Evolutionary conservation across 2,113 vertebrate species (phyloP), one percentile per base, ranked within the genome.

Genomic region (Holacanthus passer): DNA sequence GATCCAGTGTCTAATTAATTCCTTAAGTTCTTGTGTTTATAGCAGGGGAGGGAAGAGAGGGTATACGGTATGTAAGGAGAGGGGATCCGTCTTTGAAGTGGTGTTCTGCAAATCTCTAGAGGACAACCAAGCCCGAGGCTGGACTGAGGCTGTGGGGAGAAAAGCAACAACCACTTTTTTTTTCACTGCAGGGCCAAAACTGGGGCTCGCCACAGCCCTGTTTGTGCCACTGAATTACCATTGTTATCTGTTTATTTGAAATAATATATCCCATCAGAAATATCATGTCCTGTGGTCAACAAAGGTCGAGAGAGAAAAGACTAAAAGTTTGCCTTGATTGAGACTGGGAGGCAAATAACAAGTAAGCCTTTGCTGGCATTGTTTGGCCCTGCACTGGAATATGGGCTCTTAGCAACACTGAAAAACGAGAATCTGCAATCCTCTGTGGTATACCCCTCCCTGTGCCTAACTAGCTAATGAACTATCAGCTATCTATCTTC

Each of bases 1-100:
- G 88, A 94, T 90, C 88, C 81, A 59, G 65, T 52, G 70, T 90
- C 91, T 93, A 92, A 94, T 95, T 94, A 94, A 95, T 95, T 94
- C 88, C 85, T 91, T 88, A 94, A 92, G 89, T 94, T 94, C 84
- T 88, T 53, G 79, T 93, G 87, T 93, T 93, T 93, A 91, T 88
- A 88, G 79, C 84, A 73, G 55, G 31, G 67, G 60, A 76, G 63
- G 74, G 48, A 70, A 43, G 72, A 50, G 73, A 32, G 84, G 59
- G 53, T 77, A 63, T 83, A 78, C 10, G 37, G 68, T 86, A 77
- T 86, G 75, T 79, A 76, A 88, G 80, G 77, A 83, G 63, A 85
- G 84, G 89, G 64, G 84, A 82, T 89, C 58, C 78, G 78, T 88
- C 91, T 95, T 94, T 95, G 94, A 95, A 95, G 93, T 92, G 82